phyloP scores from a whole-genome alignment of 2,113 vertebrate genomes.

The Erythrolamprus reginae region DNA sequence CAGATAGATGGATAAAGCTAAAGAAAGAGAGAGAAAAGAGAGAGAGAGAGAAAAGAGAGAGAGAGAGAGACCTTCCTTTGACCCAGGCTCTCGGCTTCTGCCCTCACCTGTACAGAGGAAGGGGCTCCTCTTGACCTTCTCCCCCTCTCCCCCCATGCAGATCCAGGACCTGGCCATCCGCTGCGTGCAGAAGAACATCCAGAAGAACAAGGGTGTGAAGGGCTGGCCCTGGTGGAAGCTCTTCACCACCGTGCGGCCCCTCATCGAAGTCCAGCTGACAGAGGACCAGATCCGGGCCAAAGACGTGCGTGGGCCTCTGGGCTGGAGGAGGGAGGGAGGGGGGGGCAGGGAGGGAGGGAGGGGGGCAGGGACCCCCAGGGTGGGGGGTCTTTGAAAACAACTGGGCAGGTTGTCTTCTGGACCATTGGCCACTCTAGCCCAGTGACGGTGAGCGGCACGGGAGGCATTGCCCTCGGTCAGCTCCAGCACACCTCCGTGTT shows the following conservation, averaged over 20 bases:
- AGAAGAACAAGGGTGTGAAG: slow-evolving; percentile 94
- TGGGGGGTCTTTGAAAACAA: not conserved
- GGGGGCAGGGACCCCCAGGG: too few species aligned
- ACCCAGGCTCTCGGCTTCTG: accelerated
- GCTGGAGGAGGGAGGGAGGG: not conserved
- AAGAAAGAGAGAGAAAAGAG: too few species aligned
- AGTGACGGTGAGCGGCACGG: too few species aligned
- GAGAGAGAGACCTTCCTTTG: slow-evolving; percentile 16
- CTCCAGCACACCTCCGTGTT: too few species aligned
- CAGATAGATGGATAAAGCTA: too few species aligned
- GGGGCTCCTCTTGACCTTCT: not conserved
- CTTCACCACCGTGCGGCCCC: slow-evolving; percentile 88
- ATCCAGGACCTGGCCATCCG: slow-evolving; percentile 95
- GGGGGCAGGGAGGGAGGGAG: too few species aligned
- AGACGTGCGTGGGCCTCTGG: slow-evolving; percentile 73
- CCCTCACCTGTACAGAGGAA: not conserved
- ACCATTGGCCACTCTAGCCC: not conserved
- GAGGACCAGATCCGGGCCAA: slow-evolving; percentile 94
- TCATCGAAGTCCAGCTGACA: slow-evolving; percentile 91
- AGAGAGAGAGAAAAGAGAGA: not conserved
- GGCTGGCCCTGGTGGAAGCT: slow-evolving; percentile 96
- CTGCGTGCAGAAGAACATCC: slow-evolving; percentile 97
- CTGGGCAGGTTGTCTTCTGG: not conserved
- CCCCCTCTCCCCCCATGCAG: slow-evolving; percentile 53
- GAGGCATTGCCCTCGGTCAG: too few species aligned